phyloP scores from a whole-genome alignment of 2,113 vertebrate species.

The Garra rufa region DNA sequence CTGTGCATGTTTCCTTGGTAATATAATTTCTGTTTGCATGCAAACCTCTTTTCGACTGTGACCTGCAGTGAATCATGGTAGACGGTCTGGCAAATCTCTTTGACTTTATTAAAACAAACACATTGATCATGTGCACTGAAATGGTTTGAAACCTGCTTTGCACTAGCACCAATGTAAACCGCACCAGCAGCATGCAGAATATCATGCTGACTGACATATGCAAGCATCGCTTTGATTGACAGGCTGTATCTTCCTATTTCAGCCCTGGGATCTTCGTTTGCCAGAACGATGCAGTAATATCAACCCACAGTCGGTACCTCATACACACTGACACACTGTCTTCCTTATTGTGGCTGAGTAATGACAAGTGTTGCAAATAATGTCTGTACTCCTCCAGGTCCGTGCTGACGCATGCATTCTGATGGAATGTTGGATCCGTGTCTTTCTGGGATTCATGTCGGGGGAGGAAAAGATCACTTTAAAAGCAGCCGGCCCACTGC shows the following conservation, averaged over 20 bases:
- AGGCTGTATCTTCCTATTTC: background rate
- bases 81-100: background rate
- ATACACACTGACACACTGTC: background rate
- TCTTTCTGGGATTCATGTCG: background rate
- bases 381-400: background rate
- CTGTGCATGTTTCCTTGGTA: background rate
- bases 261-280: background rate
- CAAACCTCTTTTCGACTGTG: background rate
- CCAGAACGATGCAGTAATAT: background rate
- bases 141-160: background rate
- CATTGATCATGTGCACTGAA: background rate
- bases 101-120: background rate
- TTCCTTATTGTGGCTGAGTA: background rate
- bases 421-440: conserved; percentile 6
- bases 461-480: conserved; percentile 19
- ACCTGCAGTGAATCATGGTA: background rate
- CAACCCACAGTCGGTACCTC: background rate
- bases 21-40: background rate
- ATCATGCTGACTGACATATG: background rate
- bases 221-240: background rate
- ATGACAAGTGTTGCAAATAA: background rate
- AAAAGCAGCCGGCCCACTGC: background rate
- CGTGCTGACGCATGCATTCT: background rate
- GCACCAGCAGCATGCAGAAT: background rate
- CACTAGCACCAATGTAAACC: background rate